phyloP scores from a whole-genome alignment of 2,888 invertebrate genomes.

The Endomychus coccineus region DNA sequence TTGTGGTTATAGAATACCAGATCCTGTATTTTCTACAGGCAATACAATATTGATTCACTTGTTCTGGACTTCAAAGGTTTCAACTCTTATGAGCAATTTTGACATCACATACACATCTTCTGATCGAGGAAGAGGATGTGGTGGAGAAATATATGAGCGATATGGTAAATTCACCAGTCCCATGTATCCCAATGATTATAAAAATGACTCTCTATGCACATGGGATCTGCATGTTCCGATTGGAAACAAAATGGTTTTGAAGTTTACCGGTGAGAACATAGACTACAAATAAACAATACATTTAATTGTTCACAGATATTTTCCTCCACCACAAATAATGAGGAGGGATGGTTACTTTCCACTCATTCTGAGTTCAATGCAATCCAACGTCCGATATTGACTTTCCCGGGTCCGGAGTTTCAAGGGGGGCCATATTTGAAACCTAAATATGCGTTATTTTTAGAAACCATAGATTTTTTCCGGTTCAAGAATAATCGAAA shows the following conservation, averaged over 20 bases:
- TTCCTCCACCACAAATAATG: too few relatives aligned
- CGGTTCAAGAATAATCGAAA: too few relatives aligned
- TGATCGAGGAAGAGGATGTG: constrained; percentile 57
- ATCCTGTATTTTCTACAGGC: constrained; percentile 63
- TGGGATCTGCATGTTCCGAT: constrained; percentile 59
- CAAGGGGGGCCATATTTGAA: too few relatives aligned
- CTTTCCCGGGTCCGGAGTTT: too few relatives aligned
- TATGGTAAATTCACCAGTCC: constrained; percentile 62
- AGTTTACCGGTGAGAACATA: constrained; percentile 47
- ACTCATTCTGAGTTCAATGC: too few relatives aligned
- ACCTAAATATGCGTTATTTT: too few relatives aligned
- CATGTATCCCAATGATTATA: constrained; percentile 56
- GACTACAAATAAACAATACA: too few relatives aligned
- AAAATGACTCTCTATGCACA: constrained; percentile 50
- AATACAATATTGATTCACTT: constrained; percentile 52
- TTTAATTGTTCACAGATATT: too few relatives aligned
- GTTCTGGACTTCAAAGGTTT: neutral
- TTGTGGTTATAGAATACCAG: constrained; percentile 50
- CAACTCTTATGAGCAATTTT: neutral
- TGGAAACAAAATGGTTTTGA: constrained; percentile 46
- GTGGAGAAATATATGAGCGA: constrained; percentile 56
- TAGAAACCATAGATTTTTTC: too few relatives aligned
- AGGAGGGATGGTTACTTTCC: too few relatives aligned
- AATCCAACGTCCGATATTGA: too few relatives aligned
- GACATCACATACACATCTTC: constrained; percentile 59